These are phyloP conservation scores for Enteromius mattozi DNA, from an alignment of 2,797 vertebrate genomes.

Conservation along the genomic window DNA sequence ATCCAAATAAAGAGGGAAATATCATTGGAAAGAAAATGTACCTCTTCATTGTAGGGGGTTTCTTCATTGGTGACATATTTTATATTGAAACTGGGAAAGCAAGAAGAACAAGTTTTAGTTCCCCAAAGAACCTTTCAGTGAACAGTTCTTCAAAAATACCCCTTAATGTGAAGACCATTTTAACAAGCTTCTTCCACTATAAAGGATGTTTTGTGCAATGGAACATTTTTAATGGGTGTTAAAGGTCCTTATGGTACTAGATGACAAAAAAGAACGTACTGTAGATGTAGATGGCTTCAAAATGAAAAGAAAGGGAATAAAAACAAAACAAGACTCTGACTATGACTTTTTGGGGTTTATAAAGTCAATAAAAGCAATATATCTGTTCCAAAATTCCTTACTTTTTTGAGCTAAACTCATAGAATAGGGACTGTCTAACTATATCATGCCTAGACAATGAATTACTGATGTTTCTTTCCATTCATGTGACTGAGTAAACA, in stretches of 20 bases:
- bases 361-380: background rate
- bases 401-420: background rate
- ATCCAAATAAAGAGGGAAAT: background rate
- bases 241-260: background rate
- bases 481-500: background rate
- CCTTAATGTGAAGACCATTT: background rate
- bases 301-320: background rate
- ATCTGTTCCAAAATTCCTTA: background rate
- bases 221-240: background rate
- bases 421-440: background rate
- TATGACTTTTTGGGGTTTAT: background rate
- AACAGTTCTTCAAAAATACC: background rate
- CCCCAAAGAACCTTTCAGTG: background rate
- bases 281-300: background rate
- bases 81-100: background rate
- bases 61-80: background rate
- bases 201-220: background rate
- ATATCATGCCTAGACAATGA: background rate
- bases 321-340: background rate
- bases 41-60: background rate
- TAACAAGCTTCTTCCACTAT: background rate
- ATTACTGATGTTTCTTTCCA: slow-evolving; percentile 2
- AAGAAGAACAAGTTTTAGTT: background rate
- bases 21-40: too few species aligned
- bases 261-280: background rate